Evolutionary conservation across 2,797 vertebrate species (phyloP).

Genomic region (Columba guinea): DNA sequence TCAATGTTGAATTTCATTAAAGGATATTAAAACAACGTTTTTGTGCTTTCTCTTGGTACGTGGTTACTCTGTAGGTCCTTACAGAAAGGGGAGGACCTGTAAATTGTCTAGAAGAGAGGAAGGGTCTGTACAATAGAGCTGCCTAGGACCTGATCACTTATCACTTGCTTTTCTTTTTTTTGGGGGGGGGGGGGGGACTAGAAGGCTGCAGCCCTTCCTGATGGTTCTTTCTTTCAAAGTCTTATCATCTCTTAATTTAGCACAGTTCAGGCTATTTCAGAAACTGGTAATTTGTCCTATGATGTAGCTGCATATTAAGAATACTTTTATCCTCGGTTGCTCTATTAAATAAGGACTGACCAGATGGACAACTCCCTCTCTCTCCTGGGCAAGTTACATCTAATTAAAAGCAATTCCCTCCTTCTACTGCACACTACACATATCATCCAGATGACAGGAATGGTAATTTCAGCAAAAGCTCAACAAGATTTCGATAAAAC

Average conservation of each 20-base stretch:
- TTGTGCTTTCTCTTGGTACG: neutral
- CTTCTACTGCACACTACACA: slow-evolving; percentile 39
- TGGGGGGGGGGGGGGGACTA: neutral
- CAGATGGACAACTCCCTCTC: slow-evolving; percentile 61
- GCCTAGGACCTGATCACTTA: neutral
- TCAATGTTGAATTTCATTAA: neutral
- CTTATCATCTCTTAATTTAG: neutral
- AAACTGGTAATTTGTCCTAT: slow-evolving; percentile 27
- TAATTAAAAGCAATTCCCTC: slow-evolving; percentile 73
- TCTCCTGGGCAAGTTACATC: slow-evolving; percentile 55
- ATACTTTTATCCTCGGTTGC: slow-evolving; percentile 32
- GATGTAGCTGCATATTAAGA: neutral
- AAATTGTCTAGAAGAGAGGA: neutral
- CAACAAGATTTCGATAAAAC: slow-evolving; percentile 60
- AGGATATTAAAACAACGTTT: neutral
- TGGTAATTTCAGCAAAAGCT: slow-evolving; percentile 70
- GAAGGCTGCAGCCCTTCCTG: neutral
- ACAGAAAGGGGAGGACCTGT: neutral
- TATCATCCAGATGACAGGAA: slow-evolving; percentile 70
- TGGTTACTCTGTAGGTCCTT: neutral
- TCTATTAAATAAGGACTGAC: slow-evolving; percentile 65
- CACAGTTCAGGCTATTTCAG: neutral
- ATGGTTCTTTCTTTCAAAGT: neutral
- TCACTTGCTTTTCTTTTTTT: neutral
- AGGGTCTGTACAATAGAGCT: neutral